phyloP scores from a whole-genome alignment of 1,140 invertebrate genomes.

The Heliconius hermathena region DNA sequence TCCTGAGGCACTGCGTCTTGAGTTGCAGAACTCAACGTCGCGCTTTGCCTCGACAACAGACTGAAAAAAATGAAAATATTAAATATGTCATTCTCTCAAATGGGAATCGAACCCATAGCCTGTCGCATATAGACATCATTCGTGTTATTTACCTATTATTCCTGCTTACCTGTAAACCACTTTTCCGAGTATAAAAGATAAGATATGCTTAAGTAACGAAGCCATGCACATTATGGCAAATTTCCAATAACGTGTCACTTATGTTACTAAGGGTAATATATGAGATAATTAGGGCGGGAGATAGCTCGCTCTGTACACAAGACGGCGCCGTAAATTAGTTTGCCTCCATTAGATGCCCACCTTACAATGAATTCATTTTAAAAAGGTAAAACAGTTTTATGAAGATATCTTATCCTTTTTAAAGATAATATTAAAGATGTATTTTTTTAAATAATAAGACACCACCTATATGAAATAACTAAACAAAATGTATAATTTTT shows the following conservation, averaged over 20 bases:
- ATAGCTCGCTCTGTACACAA: slow-evolving; percentile 63
- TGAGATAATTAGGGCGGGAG: slow-evolving; percentile 71
- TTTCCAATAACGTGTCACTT: slow-evolving; percentile 75
- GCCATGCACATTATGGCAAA: slow-evolving; percentile 58
- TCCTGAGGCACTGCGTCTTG: no score
- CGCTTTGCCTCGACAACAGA: no score
- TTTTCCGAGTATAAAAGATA: background rate
- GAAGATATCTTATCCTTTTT: background rate
- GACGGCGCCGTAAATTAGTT: slow-evolving; percentile 57
- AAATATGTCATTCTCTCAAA: no score
- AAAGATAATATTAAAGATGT: background rate
- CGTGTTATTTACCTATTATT: background rate
- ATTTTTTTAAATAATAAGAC: background rate
- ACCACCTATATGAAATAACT: background rate
- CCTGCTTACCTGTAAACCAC: background rate
- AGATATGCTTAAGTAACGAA: slow-evolving; percentile 32
- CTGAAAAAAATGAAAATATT: no score
- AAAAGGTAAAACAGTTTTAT: slow-evolving; percentile 13
- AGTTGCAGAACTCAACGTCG: no score
- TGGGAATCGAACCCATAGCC: no score
- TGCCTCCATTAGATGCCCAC: slow-evolving; percentile 42
- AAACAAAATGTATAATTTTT: background rate
- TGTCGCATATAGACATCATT: background rate
- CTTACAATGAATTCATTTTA: slow-evolving; percentile 33
- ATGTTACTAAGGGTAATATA: slow-evolving; percentile 77